Percentiles rank a stretch among this genome's conserved stretches.
Evolutionary conservation across 2,113 vertebrate genomes (phyloP).

Genomic region (Pelecanus crispus): DNA sequence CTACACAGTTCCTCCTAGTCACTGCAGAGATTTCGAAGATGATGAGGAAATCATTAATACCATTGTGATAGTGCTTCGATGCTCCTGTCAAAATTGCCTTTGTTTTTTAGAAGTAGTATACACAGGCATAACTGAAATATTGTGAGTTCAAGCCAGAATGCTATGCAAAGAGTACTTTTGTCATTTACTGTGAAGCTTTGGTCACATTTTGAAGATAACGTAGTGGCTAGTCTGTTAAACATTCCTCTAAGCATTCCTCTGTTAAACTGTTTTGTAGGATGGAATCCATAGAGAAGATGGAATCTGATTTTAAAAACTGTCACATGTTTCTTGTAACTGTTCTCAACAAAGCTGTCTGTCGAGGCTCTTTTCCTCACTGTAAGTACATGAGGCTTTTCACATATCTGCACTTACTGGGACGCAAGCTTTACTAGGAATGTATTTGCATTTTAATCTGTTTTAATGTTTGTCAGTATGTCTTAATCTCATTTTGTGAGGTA

Average conservation of each 20-base stretch:
- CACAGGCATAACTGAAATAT: neutral
- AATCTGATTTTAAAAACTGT: constrained; percentile 98
- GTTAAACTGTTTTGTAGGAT: constrained; percentile 76
- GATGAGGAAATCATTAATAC: neutral
- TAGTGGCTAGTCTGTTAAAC: neutral
- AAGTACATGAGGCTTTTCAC: constrained; percentile 66
- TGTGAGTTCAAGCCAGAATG: neutral
- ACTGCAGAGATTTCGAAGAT: neutral
- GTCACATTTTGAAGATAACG: neutral
- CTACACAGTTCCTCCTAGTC: neutral
- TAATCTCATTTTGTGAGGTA: neutral
- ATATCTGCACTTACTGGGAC: neutral
- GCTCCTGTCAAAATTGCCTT: neutral
- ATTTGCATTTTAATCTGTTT: neutral
- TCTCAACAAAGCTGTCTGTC: constrained; percentile 95
- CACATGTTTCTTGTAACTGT: constrained; percentile 98
- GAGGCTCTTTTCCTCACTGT: constrained; percentile 96
- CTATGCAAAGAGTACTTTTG: neutral
- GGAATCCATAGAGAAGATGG: constrained; percentile 97
- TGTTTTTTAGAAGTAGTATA: neutral
- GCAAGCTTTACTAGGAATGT: neutral
- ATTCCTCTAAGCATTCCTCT: neutral
- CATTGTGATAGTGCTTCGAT: neutral
- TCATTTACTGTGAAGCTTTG: neutral
- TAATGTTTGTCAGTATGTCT: neutral